Conservation (phyloP, 37 sponge, comb jelly and placozoan species). For the Cladorhizidae sp. region DNA sequence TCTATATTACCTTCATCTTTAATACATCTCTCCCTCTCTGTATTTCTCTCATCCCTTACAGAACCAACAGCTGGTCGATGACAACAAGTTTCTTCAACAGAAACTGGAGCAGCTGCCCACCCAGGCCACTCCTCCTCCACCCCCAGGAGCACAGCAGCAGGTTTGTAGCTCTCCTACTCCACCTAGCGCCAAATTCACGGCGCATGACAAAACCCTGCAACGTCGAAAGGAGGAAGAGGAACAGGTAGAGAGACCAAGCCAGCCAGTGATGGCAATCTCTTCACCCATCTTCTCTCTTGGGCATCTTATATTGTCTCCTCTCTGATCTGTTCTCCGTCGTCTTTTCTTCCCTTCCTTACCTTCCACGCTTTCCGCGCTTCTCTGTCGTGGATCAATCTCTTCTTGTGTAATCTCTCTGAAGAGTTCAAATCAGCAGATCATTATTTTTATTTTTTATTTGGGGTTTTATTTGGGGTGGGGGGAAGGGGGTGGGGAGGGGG, state of each 20-base stretch:
- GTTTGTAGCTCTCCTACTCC: conserved; percentile 12
- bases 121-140: background rate
- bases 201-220: background rate
- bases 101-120: background rate
- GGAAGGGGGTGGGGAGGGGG: background rate
- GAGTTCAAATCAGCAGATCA: background rate
- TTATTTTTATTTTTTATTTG: background rate
- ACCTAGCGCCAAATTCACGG: background rate
- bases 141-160: conserved; percentile 7
- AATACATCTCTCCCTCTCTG: no score
- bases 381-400: background rate
- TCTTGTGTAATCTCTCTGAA: background rate
- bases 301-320: background rate
- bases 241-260: conserved; percentile 8
- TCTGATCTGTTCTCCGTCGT: background rate
- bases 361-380: background rate
- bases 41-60: no score
- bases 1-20: no score
- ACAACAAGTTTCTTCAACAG: background rate
- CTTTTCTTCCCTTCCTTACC: conserved; percentile 1
- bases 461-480: no score
- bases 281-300: background rate
- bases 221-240: conserved; percentile 1
- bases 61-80: background rate
- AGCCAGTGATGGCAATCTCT: background rate